phyloP scores from a whole-genome alignment of 2,797 vertebrate species.

The Lepidocolaptes lacrymiger region DNA sequence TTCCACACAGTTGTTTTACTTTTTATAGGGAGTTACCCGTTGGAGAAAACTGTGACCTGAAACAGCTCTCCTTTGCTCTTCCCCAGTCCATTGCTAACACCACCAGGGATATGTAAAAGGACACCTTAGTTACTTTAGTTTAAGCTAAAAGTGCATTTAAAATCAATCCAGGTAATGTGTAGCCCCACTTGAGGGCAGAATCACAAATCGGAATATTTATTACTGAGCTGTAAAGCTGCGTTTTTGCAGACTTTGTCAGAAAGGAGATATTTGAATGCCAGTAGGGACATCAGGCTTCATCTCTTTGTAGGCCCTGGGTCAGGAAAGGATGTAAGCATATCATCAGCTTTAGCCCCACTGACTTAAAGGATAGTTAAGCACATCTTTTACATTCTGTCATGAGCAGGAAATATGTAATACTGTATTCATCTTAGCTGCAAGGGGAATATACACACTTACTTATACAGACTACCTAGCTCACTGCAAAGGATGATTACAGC shows the following conservation, averaged over 20 bases:
- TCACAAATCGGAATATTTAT: constrained; percentile 36
- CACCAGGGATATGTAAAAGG: background rate
- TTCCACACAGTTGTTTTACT: background rate
- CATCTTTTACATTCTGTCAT: constrained; percentile 4
- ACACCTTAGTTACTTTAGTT: background rate
- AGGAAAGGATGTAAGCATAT: background rate
- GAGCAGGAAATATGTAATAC: background rate
- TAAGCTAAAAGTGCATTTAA: constrained; percentile 22
- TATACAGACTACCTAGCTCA: background rate
- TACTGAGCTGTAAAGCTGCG: background rate
- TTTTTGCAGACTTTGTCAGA: constrained; percentile 14
- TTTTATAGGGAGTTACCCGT: background rate
- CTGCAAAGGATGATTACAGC: background rate
- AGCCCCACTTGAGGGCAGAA: constrained; percentile 22
- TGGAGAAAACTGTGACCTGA: background rate
- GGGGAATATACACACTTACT: background rate
- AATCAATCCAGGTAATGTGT: background rate
- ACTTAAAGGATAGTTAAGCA: constrained; percentile 29
- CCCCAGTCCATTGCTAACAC: background rate
- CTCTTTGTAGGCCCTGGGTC: background rate
- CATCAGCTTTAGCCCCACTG: background rate
- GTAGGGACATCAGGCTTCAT: background rate
- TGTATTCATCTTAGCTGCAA: constrained; percentile 3
- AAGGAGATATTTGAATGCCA: constrained; percentile 13
- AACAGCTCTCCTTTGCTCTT: background rate